Conservation (phyloP, 2,113 vertebrate genomes). For the Odocoileus virginianus region DNA sequence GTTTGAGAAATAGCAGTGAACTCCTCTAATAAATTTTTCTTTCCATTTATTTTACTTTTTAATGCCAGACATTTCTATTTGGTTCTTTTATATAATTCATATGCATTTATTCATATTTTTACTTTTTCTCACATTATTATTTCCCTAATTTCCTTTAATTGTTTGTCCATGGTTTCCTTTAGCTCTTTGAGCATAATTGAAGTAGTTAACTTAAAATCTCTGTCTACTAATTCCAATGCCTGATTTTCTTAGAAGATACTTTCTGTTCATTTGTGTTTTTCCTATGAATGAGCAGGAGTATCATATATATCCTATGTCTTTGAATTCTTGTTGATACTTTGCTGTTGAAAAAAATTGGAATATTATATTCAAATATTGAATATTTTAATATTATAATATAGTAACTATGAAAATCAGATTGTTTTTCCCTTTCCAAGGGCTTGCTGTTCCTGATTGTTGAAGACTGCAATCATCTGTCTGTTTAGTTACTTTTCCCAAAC, state of each 20-base stretch:
- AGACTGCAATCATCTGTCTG: not conserved
- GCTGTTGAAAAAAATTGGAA: not conserved
- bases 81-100: not conserved
- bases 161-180: not conserved
- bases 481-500: not conserved
- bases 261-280: not conserved
- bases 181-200: not conserved
- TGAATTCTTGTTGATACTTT: not conserved
- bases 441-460: not conserved
- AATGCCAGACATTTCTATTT: not conserved
- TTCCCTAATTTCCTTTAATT: not conserved
- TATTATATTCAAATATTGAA: not conserved
- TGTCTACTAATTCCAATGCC: not conserved
- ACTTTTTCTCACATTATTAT: not conserved
- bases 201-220: not conserved
- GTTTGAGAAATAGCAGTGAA: not conserved
- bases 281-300: not conserved
- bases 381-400: not conserved
- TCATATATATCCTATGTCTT: not conserved
- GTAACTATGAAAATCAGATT: not conserved
- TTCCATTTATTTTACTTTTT: not conserved
- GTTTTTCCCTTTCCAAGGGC: not conserved
- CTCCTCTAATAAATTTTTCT: not conserved
- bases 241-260: not conserved
- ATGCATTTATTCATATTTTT: not conserved